Percentiles rank a stretch among this genome's conserved stretches.
These are phyloP conservation scores for Acanthococcus lagerstroemiae DNA, from an alignment of 2,888 invertebrate genomes.

Conservation along the genomic window DNA sequence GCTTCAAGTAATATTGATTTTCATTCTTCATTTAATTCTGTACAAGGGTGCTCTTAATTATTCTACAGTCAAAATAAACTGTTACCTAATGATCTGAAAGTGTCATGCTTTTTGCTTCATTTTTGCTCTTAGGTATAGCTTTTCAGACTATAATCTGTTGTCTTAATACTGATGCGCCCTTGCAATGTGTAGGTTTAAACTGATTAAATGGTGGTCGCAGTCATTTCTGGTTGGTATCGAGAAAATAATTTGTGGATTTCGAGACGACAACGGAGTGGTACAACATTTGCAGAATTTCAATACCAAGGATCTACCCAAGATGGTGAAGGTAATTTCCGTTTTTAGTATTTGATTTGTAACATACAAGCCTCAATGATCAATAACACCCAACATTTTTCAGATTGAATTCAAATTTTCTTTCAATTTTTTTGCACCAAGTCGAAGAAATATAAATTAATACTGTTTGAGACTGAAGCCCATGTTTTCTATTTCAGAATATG, in stretches of 20 bases:
- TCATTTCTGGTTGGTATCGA: slow-evolving; percentile 20
- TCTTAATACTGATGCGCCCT: no score
- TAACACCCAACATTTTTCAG: background rate
- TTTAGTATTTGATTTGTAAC: no score
- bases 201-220: slow-evolving; percentile 26
- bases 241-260: slow-evolving; percentile 11
- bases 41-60: no score
- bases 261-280: slow-evolving; percentile 10
- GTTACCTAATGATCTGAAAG: no score
- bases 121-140: no score
- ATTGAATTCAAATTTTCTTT: background rate
- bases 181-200: background rate
- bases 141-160: no score
- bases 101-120: no score
- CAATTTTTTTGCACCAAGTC: background rate
- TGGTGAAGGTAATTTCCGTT: background rate
- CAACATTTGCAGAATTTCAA: background rate
- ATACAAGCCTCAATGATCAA: no score
- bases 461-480: background rate
- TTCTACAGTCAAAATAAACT: no score
- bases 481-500: background rate
- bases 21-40: no score
- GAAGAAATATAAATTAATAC: no score
- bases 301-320: slow-evolving; percentile 12
- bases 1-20: no score